A percentile compares a stretch with the other conserved stretches of the same genome.
Evolutionary conservation across 2,888 invertebrate genomes (phyloP).

Genomic region (Eilema sororculum): DNA sequence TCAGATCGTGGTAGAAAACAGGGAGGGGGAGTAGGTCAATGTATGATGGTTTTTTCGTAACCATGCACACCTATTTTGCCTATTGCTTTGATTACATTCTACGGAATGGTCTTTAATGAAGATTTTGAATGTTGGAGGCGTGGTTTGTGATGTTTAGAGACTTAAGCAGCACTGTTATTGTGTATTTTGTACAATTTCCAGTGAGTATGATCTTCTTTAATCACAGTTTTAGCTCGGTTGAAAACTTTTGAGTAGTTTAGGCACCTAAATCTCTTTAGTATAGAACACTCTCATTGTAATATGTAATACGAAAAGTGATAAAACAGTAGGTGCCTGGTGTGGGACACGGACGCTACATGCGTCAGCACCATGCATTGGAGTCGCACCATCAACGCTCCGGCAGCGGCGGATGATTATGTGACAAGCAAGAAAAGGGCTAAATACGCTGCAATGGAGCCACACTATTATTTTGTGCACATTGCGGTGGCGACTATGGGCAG

Average conservation of each 20-base stretch:
- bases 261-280: slow-evolving; percentile 24
- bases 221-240: slow-evolving; percentile 35
- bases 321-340: too few relatives aligned
- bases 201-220: slow-evolving; percentile 49
- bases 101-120: slow-evolving; percentile 80
- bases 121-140: slow-evolving; percentile 78
- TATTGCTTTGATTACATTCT: slow-evolving; percentile 84
- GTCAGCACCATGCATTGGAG: too few relatives aligned
- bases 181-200: slow-evolving; percentile 47
- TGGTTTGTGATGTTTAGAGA: slow-evolving; percentile 69
- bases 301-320: too few relatives aligned
- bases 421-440: too few relatives aligned
- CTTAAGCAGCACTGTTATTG: slow-evolving; percentile 65
- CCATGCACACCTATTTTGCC: slow-evolving; percentile 84
- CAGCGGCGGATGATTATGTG: too few relatives aligned
- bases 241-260: slow-evolving; percentile 30
- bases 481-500: too few relatives aligned
- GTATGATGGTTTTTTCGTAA: slow-evolving; percentile 66
- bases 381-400: too few relatives aligned
- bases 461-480: too few relatives aligned
- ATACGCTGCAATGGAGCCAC: too few relatives aligned
- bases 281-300: neutral
- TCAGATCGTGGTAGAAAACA: slow-evolving; percentile 49
- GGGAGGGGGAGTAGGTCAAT: slow-evolving; percentile 59
- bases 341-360: too few relatives aligned